These are phyloP conservation scores for Trematomus loennbergii DNA, from an alignment of 2,113 vertebrate species.

Conservation along the genomic window DNA sequence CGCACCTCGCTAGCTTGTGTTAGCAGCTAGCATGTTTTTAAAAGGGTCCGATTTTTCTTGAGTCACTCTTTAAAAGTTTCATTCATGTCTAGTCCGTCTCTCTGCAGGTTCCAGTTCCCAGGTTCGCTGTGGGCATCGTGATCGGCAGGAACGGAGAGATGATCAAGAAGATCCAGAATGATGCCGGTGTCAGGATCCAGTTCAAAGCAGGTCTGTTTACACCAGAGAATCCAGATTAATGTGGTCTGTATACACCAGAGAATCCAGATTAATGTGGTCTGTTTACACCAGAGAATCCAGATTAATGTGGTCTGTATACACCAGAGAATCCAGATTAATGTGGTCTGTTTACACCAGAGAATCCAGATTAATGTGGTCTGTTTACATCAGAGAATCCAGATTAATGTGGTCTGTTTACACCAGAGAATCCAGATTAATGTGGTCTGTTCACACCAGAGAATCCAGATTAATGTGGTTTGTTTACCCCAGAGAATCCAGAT, in stretches of 20 bases:
- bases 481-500: no score
- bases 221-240: background rate
- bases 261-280: background rate
- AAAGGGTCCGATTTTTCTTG: background rate
- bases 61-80: background rate
- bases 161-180: conserved; percentile 98
- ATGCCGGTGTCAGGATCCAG: conserved; percentile 95
- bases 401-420: no score
- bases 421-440: background rate
- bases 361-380: background rate
- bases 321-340: background rate
- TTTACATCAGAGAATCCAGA: background rate
- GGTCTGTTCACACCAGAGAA: no score
- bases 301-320: background rate
- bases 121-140: conserved; percentile 95
- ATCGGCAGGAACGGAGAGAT: conserved; percentile 97
- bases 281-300: background rate
- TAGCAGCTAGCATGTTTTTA: background rate
- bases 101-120: conserved; percentile 91
- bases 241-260: background rate
- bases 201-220: conserved; percentile 92
- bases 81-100: conserved; percentile 4
- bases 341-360: background rate
- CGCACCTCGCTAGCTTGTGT: background rate
- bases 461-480: background rate